Conservation (phyloP, 2,797 vertebrate genomes). For the Enteromius fasciolatus region DNA sequence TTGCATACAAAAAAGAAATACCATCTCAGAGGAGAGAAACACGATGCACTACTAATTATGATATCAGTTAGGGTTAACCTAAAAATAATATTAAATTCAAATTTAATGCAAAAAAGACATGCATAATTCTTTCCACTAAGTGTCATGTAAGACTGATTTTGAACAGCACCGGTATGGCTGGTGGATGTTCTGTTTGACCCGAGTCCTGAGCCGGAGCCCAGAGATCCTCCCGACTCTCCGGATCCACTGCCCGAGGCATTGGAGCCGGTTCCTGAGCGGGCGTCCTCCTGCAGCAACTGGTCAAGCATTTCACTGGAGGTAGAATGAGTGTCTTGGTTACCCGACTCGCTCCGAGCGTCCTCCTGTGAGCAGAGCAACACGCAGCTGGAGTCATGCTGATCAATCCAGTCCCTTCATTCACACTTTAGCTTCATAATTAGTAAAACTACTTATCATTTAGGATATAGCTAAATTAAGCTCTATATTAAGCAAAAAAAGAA, state of each 20-base stretch:
- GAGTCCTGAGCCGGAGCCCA: slow-evolving; percentile 71
- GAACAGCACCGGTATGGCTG: slow-evolving; percentile 74
- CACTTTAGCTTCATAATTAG: neutral
- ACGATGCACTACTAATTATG: neutral
- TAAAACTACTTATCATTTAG: neutral
- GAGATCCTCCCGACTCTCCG: slow-evolving; percentile 74
- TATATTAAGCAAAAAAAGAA: neutral
- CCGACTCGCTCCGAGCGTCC: slow-evolving; percentile 64
- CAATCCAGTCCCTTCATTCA: neutral
- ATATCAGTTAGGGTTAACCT: neutral
- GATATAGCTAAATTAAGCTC: neutral
- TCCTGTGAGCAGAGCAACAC: slow-evolving; percentile 65
- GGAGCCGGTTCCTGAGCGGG: slow-evolving; percentile 76
- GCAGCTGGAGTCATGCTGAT: neutral
- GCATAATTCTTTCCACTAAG: neutral
- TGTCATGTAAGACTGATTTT: neutral
- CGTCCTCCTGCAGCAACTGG: slow-evolving; percentile 71
- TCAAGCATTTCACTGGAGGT: slow-evolving; percentile 76
- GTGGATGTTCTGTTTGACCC: slow-evolving; percentile 76
- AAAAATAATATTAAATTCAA: neutral
- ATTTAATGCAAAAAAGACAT: neutral
- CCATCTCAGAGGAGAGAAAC: no score
- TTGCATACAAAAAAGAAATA: no score
- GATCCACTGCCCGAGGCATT: slow-evolving; percentile 78
- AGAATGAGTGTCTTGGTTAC: slow-evolving; percentile 72